Evolutionary conservation across 2,888 invertebrate genomes (phyloP), one percentile per base, ranked within the genome.

Genomic region (Isotomurus palustris): DNA sequence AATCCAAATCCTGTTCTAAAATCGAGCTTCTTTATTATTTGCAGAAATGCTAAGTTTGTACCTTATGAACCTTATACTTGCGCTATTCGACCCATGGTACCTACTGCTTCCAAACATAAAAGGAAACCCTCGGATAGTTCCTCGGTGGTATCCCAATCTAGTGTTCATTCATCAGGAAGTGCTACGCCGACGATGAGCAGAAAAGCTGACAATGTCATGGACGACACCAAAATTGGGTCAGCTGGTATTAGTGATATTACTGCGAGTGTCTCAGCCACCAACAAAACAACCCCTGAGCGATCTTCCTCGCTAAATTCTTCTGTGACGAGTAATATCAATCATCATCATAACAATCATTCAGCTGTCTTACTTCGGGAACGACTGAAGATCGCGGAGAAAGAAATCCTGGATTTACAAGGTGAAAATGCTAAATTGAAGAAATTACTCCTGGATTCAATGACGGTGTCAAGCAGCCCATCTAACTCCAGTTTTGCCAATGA

Each of bases 51-150:
- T 6, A 66, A 66, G 35, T 70, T 70, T 53, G 58, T 70, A 24
- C 68, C 70, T 19, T 70, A 70, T 53, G 70, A 70, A 45, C 70
- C 70, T 14, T 70, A 70, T 32, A 53, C 56, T 21, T 64, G 68
- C 29, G 70, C 70, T 3, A 65, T 62, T 21, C 45, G 66, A 41
- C 60, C 70, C 14, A 70, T 70, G 52, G 58, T 58, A 22, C 55
- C 53, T n/a, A 43, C 55, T 3, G 41, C 52, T 36, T 17, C 29
- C 24, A 52, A 56, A 19, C 60, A 56, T 21, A 53, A 49, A 6
- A 51, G 62, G 45, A 60, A 53, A n/a, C 53, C 58, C 2, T 62
- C 60, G 5, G 62, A 62, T 27, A 36, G 49, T 8, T 62, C 48
- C 14, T 52, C 50, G 12, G 21, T 52, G 14, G 40, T 21, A 22